Conservation (phyloP, 1,140 invertebrate species). For the Aphidius gifuensis region DNA sequence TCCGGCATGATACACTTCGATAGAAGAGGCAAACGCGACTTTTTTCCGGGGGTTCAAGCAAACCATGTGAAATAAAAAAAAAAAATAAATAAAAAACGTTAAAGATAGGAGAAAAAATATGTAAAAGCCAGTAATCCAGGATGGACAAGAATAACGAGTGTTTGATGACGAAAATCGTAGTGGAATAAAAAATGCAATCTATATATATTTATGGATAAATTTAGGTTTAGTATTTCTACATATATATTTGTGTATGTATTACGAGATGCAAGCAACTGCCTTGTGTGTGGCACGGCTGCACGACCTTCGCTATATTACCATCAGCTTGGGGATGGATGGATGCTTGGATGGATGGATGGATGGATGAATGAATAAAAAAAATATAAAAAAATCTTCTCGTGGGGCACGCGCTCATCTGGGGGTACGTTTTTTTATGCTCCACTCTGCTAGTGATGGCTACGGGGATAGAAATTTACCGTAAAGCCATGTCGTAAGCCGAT, state of each 20-base stretch:
- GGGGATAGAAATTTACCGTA: background rate
- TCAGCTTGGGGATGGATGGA: slow-evolving; percentile 9
- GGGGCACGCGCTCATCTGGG: slow-evolving; percentile 37
- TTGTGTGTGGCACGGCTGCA: slow-evolving; percentile 20
- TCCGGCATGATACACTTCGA: slow-evolving; percentile 29
- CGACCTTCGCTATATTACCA: slow-evolving; percentile 11
- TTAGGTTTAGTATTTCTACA: no score
- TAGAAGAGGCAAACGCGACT: slow-evolving; percentile 18
- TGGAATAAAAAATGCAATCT: slow-evolving; percentile 3
- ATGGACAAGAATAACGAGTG: slow-evolving; percentile 53
- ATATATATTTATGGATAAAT: background rate
- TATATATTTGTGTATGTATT: no score
- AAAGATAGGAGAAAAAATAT: slow-evolving; percentile 20
- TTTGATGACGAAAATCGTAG: slow-evolving; percentile 43
- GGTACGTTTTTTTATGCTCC: slow-evolving; percentile 30
- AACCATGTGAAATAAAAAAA: slow-evolving; percentile 14
- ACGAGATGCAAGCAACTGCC: slow-evolving; percentile 29
- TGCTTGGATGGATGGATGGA: background rate
- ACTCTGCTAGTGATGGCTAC: background rate
- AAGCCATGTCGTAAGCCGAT: no score
- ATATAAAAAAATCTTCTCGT: slow-evolving; percentile 21
- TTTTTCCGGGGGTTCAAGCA: slow-evolving; percentile 6
- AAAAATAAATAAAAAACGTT: background rate
- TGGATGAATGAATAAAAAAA: slow-evolving; percentile 1
- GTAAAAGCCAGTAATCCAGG: slow-evolving; percentile 46